A percentile compares a stretch with the other conserved stretches of the same genome.
These are phyloP conservation scores for Myotis lucifugus DNA, from an alignment of 2,113 vertebrate genomes.

Conservation along the genomic window DNA sequence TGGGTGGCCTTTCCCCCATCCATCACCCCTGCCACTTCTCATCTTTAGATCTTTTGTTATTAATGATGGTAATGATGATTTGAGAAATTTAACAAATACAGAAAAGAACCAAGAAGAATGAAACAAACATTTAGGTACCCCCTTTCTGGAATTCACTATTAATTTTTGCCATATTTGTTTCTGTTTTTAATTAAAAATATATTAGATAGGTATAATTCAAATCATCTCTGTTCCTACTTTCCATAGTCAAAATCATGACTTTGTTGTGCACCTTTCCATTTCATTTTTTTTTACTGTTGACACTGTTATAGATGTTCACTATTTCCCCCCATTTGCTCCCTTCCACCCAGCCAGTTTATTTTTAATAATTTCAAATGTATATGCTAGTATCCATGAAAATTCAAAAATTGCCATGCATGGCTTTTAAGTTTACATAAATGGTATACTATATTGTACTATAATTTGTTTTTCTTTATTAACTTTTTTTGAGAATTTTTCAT, in stretches of 20 bases:
- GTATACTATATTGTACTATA: background rate
- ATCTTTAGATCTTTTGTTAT: background rate
- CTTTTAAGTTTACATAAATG: conserved; percentile 31
- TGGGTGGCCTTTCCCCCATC: background rate
- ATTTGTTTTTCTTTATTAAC: conserved; percentile 19
- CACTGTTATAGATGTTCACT: background rate
- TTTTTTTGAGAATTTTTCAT: conserved; percentile 42
- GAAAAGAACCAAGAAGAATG: background rate
- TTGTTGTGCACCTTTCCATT: background rate
- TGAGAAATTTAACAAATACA: background rate
- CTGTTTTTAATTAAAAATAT: background rate
- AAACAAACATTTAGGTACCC: background rate
- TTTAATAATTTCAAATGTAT: conserved; percentile 28
- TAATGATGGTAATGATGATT: background rate
- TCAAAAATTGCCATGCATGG: background rate
- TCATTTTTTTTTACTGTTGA: conserved; percentile 1
- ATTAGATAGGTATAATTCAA: background rate
- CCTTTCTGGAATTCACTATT: background rate
- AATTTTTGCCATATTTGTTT: conserved; percentile 23
- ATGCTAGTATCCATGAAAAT: background rate
- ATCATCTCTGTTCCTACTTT: background rate
- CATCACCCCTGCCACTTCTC: background rate
- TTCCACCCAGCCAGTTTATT: background rate
- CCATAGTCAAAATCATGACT: background rate
- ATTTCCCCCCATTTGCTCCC: background rate